Conservation (phyloP, 2,797 vertebrate genomes). For the Acipenser ruthenus region DNA sequence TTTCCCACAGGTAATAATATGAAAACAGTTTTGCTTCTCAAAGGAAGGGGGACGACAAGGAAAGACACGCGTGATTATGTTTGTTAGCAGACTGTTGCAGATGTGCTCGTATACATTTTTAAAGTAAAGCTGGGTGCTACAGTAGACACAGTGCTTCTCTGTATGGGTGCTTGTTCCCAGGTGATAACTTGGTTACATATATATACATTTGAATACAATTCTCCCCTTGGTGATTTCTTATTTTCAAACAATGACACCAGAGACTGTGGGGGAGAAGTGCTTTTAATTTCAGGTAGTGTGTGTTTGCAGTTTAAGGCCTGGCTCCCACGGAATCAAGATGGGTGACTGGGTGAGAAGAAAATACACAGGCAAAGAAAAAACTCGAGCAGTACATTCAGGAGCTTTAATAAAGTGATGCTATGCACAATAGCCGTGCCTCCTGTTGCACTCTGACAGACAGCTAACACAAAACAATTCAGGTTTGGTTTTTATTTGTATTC, state of each 20-base stretch:
- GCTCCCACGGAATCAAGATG: neutral
- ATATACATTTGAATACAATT: neutral
- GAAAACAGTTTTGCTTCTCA: slow-evolving; percentile 60
- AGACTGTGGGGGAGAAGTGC: neutral
- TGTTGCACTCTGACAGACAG: no score
- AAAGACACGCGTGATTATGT: neutral
- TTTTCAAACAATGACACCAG: slow-evolving; percentile 34
- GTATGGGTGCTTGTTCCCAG: slow-evolving; percentile 15
- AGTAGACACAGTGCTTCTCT: slow-evolving; percentile 4
- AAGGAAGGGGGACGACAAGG: slow-evolving; percentile 16
- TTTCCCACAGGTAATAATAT: slow-evolving; percentile 68
- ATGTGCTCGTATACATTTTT: no score
- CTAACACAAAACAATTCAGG: no score
- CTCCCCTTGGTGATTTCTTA: slow-evolving; percentile 17
- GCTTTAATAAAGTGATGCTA: no score
- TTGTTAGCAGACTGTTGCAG: neutral
- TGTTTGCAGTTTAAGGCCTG: slow-evolving; percentile 35
- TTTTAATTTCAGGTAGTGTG: slow-evolving; percentile 32
- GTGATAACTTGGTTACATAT: neutral
- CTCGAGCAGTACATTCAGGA: no score
- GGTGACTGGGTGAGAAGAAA: neutral
- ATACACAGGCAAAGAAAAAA: no score
- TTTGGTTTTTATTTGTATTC: no score
- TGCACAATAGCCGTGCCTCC: no score
- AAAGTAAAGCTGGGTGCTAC: slow-evolving; percentile 26